Base-by-base conservation (phyloP, 92 coral and sea anemone genomes). In the Bergia sp. region DNA sequence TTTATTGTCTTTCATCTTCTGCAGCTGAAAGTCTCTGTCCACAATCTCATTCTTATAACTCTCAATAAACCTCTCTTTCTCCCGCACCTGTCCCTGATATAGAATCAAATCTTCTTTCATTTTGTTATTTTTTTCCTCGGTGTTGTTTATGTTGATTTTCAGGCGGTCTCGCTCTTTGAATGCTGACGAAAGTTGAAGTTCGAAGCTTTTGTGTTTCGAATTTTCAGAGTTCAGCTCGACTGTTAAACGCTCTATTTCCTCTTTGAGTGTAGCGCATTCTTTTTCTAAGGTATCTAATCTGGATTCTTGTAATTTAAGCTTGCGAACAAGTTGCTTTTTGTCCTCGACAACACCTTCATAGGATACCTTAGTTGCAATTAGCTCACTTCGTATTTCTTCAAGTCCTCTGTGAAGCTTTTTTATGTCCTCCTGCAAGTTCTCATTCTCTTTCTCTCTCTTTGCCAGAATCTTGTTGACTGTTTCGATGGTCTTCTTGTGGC, bases 401-500 rank as follows among this genome's bases (percentile, higher is more conserved):
- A 81, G 49, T 61, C 39, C 71, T 10, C 13, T 8, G 7, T 69
- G 85, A 81, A 29, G 85, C 29, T 58, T 57, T n/a, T 57, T 58
- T 8, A 81, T 8, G 12, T 39, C 85, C 43, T 38, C 72, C 37
- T 81, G 73, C 4, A 81, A 44, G 18, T 81, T 40, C 38, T 81
- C 73, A 20, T 61, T 81, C 36, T 81, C 85, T 57, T 37, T 40
- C 45, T 58, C 85, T 81, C 37, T 81, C 73, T 58, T 81, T 39
- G 16, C 1, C 73, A 61, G 36, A 11, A 38, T 39, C 50, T 57
- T 81, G 49, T 81, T 81, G 16, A 81, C 36, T 81, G 85, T 58
- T 81, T 81, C 74, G 15, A n/a, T 81, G 73, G 74, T 57, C 38
- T 81, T 81, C 73, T 58, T 81, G 73, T 55, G 74, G 1, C 73